phyloP scores from a whole-genome alignment of 2,797 vertebrate species.

The Podarcis lilfordi region DNA sequence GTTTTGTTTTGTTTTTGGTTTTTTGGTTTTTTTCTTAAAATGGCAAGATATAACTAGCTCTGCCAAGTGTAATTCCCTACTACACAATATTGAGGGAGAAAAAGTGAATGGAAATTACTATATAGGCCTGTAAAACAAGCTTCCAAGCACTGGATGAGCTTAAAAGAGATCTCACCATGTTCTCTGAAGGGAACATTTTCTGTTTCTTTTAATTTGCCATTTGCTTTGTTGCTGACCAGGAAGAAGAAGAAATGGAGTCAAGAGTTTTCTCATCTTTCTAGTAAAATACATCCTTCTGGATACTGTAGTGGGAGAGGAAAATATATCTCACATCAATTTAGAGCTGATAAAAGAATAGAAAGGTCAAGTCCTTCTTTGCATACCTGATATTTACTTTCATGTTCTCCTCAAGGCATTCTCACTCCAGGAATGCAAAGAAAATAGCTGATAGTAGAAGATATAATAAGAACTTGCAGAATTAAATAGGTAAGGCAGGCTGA shows the following conservation, averaged over 20 bases:
- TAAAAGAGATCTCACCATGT: conserved; percentile 22
- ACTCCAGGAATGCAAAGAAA: conserved; percentile 57
- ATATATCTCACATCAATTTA: conserved; percentile 55
- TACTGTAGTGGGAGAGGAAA: conserved; percentile 33
- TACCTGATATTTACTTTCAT: conserved; percentile 57
- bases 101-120: neutral
- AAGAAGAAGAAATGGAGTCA: conserved; percentile 34
- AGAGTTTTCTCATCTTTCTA: conserved; percentile 51
- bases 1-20: no score
- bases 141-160: conserved; percentile 25
- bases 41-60: neutral
- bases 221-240: conserved; percentile 45
- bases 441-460: conserved; percentile 24
- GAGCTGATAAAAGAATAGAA: conserved; percentile 57
- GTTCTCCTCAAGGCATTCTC: conserved; percentile 63
- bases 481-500: neutral
- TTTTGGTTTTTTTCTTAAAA: neutral
- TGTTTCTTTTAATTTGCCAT: conserved; percentile 50
- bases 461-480: conserved; percentile 1
- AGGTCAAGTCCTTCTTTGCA: conserved; percentile 55
- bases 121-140: conserved; percentile 46
- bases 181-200: conserved; percentile 19
- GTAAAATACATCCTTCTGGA: conserved; percentile 58
- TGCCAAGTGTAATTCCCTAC: neutral
- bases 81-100: neutral